Base-by-base conservation (phyloP, 2,888 invertebrate species). In the Chydorus sphaericus region DNA sequence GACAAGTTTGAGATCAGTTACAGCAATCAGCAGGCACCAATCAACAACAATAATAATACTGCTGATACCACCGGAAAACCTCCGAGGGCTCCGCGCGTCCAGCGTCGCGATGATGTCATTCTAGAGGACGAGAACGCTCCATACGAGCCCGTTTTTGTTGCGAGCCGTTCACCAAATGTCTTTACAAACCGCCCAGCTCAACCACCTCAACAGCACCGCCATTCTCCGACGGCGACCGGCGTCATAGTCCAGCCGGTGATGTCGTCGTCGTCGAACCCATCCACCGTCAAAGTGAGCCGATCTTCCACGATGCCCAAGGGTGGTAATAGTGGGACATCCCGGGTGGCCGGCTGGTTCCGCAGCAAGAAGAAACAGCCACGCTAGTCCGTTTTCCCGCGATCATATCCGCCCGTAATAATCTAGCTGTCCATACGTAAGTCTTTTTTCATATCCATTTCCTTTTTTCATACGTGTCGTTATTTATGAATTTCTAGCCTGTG, bases 261-360 rank as follows among this genome's bases (percentile, higher is more conserved):
- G n/a, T n/a, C n/a, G n/a, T n/a, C n/a, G 64, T n/a, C n/a, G n/a
- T n/a, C n/a, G n/a, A n/a, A n/a, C n/a, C n/a, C n/a, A n/a, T n/a
- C n/a, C 65, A 63, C 62, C 28, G 55, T 55, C 14, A 31, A n/a
- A n/a, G n/a, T n/a, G n/a, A n/a, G 33, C 10, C 48, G 55, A 16
- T 55, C 55, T 16, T 55, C 55, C 14, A 55, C 55, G 16, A 82
- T 83, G 76, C 82, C 83, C 50, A 79, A 81, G 63, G 81, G 83
- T 65, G 28, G 23, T 28, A 44, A 44, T 26, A n/a, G n/a, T n/a
- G n/a, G n/a, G n/a, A 77, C 78, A 51, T 79, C 77, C 11, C 51
- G 64, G 81, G 82, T 67, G 59, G 81, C 83, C 36, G 82, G 82
- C 55, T 83, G 83, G 83, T 82, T 83, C 65, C 81, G 79, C 66